phyloP scores from a whole-genome alignment of 2,888 invertebrate species.

The Bimastos eiseni region DNA sequence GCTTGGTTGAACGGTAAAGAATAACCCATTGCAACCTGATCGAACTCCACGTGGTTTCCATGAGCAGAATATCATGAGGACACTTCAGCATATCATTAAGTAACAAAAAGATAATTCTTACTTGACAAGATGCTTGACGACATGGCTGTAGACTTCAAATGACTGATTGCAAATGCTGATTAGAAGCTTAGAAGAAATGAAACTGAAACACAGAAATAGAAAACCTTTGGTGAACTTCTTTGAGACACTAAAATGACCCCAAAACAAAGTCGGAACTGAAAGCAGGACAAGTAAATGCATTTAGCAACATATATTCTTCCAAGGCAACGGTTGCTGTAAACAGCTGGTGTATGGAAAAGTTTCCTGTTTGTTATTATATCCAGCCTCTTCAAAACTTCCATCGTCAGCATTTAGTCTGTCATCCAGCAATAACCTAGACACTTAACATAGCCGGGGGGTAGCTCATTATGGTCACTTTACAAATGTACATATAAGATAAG shows the following conservation, averaged over 20 bases:
- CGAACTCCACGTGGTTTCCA: not conserved
- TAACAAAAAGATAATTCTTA: not conserved
- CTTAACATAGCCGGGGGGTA: no score
- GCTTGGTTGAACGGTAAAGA: not conserved
- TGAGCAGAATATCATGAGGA: not conserved
- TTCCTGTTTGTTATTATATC: not conserved
- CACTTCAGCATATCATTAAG: not conserved
- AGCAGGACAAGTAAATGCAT: not conserved
- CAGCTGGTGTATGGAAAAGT: not conserved
- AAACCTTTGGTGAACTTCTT: not conserved
- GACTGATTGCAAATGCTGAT: not conserved
- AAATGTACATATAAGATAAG: no score
- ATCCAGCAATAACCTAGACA: no score
- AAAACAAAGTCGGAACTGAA: not conserved
- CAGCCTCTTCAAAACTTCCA: not conserved
- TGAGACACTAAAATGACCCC: no score
- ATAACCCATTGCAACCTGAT: not conserved
- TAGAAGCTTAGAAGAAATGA: not conserved
- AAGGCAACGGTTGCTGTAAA: no score
- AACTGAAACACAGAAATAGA: not conserved
- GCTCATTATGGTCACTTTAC: no score
- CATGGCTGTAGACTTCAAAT: not conserved
- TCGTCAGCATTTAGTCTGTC: not conserved
- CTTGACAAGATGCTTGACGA: conserved; percentile 5
- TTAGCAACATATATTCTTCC: not conserved